Percentiles rank a stretch among this genome's conserved stretches.
phyloP scores from a whole-genome alignment of 92 coral and sea anemone species.

The Hydrozoanthus gracilis region DNA sequence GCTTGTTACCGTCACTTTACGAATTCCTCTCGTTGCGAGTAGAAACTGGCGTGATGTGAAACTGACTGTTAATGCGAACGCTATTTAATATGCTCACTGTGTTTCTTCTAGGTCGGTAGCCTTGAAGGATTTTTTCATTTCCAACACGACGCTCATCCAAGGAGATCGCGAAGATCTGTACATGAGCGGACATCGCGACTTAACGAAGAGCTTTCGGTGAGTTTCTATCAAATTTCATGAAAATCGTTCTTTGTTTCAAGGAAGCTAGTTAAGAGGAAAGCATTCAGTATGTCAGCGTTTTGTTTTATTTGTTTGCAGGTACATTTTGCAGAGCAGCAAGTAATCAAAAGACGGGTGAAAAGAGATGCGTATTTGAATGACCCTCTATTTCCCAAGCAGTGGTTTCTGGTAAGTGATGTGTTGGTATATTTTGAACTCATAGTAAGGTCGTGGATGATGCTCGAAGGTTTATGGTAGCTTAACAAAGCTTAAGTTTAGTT shows the following conservation, averaged over 20 bases:
- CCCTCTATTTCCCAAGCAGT: constrained; percentile 77
- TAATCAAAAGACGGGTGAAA: constrained; percentile 84
- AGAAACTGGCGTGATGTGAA: constrained; percentile 1
- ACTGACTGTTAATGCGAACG: background rate
- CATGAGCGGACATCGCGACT: constrained; percentile 68
- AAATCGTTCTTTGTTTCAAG: constrained; percentile 1
- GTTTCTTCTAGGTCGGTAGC: constrained; percentile 77
- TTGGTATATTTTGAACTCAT: background rate
- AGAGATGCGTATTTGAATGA: constrained; percentile 70
- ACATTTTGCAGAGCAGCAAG: constrained; percentile 94
- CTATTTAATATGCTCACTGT: background rate
- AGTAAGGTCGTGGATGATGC: background rate
- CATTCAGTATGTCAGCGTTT: background rate
- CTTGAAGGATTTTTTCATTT: constrained; percentile 85
- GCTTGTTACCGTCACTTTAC: background rate
- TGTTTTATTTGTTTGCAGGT: constrained; percentile 58
- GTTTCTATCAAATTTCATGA: background rate
- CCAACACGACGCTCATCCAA: constrained; percentile 84
- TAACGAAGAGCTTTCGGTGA: constrained; percentile 57
- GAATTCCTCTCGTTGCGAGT: constrained; percentile 29
- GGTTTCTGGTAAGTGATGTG: constrained; percentile 85
- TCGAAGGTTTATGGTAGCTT: background rate
- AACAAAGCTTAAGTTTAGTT: background rate
- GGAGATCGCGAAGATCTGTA: constrained; percentile 78
- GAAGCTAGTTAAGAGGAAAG: background rate